Conservation (phyloP, 2,113 vertebrate species). For the Tetraodon nigroviridis region DNA sequence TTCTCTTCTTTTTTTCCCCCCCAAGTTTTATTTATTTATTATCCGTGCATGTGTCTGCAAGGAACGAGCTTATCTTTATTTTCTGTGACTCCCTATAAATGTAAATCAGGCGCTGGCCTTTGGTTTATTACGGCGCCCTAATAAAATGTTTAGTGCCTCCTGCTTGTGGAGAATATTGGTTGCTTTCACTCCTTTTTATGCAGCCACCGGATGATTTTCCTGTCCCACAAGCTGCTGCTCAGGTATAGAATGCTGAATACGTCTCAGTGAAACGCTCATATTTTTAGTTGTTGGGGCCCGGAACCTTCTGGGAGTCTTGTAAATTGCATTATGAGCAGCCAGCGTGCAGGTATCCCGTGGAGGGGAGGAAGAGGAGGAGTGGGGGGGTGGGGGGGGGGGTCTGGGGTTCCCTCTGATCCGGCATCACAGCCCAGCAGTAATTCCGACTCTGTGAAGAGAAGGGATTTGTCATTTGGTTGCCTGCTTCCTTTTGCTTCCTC, state of each 20-base stretch:
- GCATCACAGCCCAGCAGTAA: constrained; percentile 63
- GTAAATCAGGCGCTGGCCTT: constrained; percentile 39
- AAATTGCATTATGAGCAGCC: constrained; percentile 41
- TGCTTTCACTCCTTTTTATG: constrained; percentile 11
- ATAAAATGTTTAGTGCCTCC: constrained; percentile 17
- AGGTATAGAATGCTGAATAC: neutral
- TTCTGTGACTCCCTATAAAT: constrained; percentile 9
- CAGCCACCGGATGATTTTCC: neutral
- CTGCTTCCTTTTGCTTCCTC: constrained; percentile 59
- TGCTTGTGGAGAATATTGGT: constrained; percentile 20
- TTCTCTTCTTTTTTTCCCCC: neutral
- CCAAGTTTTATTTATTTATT: neutral
- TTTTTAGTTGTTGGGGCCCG: constrained; percentile 9
- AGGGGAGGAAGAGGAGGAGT: no score
- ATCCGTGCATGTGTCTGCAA: constrained; percentile 6
- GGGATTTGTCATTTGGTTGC: constrained; percentile 71
- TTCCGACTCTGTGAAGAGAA: constrained; percentile 60
- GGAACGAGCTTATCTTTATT: constrained; percentile 10
- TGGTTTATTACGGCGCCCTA: constrained; percentile 32
- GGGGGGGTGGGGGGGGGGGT: no score
- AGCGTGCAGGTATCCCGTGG: constrained; percentile 57
- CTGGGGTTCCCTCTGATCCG: constrained; percentile 60
- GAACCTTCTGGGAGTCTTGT: constrained; percentile 23
- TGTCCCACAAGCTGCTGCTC: neutral
- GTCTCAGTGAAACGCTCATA: constrained; percentile 12